A percentile compares a stretch with the other conserved stretches of the same genome.
Conservation (phyloP, 2,797 vertebrate genomes). For the Gallinago solitaria region DNA sequence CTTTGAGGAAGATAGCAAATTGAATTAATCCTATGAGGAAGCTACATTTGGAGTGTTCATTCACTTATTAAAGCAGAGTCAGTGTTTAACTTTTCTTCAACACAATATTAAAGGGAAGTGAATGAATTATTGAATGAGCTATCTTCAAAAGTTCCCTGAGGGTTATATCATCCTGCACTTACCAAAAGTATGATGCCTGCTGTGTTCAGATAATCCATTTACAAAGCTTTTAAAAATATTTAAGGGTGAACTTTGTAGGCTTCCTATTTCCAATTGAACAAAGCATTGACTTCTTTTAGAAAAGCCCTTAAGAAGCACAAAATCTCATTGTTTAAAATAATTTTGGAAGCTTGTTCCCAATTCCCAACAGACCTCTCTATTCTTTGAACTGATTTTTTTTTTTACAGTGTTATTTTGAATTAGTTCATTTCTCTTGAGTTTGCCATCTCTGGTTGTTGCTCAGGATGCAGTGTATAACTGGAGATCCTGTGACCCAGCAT, state of each 20-base stretch:
- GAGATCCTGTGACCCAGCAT: not conserved
- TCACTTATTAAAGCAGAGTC: constrained; percentile 45
- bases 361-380: not conserved
- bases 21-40: constrained; percentile 38
- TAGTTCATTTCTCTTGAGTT: not conserved
- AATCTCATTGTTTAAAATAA: constrained; percentile 30
- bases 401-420: not conserved
- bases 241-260: constrained; percentile 7
- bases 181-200: constrained; percentile 42
- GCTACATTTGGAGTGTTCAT: constrained; percentile 38
- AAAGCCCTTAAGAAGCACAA: not conserved
- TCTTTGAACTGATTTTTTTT: not conserved
- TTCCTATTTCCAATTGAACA: constrained; percentile 20
- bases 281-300: not conserved
- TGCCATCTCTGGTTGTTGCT: not conserved
- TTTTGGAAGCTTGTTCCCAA: not conserved
- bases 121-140: constrained; percentile 71
- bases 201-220: constrained; percentile 55
- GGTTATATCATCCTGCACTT: constrained; percentile 60
- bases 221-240: constrained; percentile 59
- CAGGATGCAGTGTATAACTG: not conserved
- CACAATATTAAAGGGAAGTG: constrained; percentile 45
- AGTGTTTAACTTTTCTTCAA: constrained; percentile 49
- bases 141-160: constrained; percentile 65
- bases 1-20: constrained; percentile 5